A percentile compares a stretch with the other conserved stretches of the same genome.
Conservation (phyloP, 2,113 vertebrate genomes). For the Sigmodon hispidus region DNA sequence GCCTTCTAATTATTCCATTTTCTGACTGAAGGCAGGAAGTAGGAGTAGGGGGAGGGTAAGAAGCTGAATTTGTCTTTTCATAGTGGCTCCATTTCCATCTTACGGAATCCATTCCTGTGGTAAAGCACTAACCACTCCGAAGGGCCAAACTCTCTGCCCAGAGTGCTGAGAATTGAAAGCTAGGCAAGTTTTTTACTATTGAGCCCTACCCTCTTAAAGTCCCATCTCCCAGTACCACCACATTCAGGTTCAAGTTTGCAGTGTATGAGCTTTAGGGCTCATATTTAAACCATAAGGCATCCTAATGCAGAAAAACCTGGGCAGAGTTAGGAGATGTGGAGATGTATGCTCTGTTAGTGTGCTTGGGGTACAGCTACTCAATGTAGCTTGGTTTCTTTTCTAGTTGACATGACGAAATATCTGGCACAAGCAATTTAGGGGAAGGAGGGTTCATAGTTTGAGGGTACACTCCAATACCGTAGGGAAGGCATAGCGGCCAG, state of each 20-base stretch:
- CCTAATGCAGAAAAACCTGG: neutral
- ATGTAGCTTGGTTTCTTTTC: neutral
- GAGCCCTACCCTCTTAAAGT: neutral
- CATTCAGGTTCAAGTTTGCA: neutral
- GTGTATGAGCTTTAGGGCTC: neutral
- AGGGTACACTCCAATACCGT: neutral
- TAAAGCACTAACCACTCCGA: neutral
- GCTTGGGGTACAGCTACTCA: neutral
- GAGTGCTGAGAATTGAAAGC: neutral
- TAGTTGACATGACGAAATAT: neutral
- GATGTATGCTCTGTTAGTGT: fast-evolving
- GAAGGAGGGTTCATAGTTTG: neutral
- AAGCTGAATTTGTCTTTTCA: neutral
- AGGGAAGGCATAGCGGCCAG: neutral
- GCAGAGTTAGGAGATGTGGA: neutral
- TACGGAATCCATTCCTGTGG: neutral
- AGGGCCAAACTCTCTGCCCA: neutral
- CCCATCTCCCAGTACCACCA: neutral
- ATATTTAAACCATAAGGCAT: neutral
- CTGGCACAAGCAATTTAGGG: neutral
- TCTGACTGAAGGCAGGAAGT: neutral
- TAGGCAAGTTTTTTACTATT: neutral
- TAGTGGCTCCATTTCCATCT: neutral
- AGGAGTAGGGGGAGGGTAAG: neutral
- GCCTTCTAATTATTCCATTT: neutral